These are phyloP conservation scores for Choloepus didactylus DNA, from an alignment of 2,797 vertebrate genomes.

Conservation along the genomic window DNA sequence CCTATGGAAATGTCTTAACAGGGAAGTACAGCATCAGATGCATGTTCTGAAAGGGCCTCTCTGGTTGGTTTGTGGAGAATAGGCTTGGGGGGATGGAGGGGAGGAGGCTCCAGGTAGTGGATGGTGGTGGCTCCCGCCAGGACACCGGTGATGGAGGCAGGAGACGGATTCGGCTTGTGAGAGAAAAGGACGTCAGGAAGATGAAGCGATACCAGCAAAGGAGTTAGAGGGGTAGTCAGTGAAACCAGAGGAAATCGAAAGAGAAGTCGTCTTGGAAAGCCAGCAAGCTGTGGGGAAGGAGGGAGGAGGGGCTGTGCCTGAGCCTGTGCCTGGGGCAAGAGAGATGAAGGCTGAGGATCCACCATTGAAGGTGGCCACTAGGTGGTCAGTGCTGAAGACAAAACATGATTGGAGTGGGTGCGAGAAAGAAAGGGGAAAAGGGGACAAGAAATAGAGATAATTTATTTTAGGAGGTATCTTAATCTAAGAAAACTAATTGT, in stretches of 20 bases:
- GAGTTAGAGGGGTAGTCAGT: fast-evolving
- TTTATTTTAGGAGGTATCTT: neutral
- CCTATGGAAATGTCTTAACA: neutral
- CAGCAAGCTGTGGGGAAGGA: neutral
- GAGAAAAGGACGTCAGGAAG: neutral
- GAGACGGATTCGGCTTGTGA: neutral
- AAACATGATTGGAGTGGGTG: neutral
- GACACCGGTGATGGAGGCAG: too few species aligned
- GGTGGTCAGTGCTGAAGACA: too few species aligned
- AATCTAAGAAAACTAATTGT: neutral
- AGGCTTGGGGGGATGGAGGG: too few species aligned
- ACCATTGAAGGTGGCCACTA: neutral
- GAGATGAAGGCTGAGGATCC: neutral
- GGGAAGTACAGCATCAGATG: fast-evolving
- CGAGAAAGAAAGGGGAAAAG: neutral
- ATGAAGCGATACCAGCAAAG: neutral
- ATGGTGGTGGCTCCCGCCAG: neutral
- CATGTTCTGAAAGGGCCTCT: neutral
- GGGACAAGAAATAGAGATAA: fast-evolving
- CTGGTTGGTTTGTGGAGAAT: neutral
- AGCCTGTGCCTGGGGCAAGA: fast-evolving
- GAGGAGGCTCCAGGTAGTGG: neutral
- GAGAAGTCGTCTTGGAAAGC: too few species aligned
- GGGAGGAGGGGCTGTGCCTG: too few species aligned
- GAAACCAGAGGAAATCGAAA: neutral